These are phyloP conservation scores for Phoenicopterus ruber DNA, from an alignment of 2,113 vertebrate species.

Conservation along the genomic window DNA sequence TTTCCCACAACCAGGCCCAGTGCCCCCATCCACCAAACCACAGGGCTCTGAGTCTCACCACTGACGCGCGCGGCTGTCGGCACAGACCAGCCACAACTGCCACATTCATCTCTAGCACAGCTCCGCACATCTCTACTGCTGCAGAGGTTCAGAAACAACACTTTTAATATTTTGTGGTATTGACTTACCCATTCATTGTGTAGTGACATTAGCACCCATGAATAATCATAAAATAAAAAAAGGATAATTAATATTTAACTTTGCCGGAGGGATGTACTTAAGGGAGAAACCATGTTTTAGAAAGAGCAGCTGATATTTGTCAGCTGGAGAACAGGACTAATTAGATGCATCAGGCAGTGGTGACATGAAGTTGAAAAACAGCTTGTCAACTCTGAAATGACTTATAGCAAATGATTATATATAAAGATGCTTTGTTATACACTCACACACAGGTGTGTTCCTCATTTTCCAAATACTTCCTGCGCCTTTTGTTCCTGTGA, in stretches of 20 bases:
- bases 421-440: conserved; percentile 58
- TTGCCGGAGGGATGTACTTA: conserved; percentile 68
- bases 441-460: conserved; percentile 46
- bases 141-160: not conserved
- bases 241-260: conserved; percentile 71
- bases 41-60: not conserved
- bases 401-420: conserved; percentile 48
- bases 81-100: not conserved
- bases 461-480: conserved; percentile 44
- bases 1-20: not conserved
- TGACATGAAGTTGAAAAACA: conserved; percentile 62
- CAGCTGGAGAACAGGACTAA: conserved; percentile 66
- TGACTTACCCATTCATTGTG: conserved; percentile 13
- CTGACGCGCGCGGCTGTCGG: not conserved
- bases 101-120: not conserved
- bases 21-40: not conserved
- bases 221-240: conserved; percentile 64
- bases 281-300: conserved; percentile 52
- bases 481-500: not conserved
- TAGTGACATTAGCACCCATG: conserved; percentile 41
- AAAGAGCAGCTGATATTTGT: conserved; percentile 65
- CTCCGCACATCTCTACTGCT: not conserved
- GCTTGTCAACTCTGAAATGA: conserved; percentile 63
- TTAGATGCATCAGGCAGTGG: conserved; percentile 53
- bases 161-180: conserved; percentile 7